Conservation (phyloP, 2,888 invertebrate species). For the Heteromyza rotundicornis region DNA sequence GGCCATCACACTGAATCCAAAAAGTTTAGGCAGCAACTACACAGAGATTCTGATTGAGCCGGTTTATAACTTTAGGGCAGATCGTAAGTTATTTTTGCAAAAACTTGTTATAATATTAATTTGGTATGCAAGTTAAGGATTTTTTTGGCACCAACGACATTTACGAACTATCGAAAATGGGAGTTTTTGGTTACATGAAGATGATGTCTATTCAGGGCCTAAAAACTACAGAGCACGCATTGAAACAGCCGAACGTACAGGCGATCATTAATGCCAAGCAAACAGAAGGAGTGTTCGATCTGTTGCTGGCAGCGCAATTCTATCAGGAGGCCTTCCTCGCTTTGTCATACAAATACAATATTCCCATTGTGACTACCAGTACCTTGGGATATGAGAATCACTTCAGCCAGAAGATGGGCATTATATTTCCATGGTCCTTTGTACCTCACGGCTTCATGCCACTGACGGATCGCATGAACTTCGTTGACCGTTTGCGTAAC, state of each 20-base stretch:
- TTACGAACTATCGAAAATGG: slow-evolving; percentile 51
- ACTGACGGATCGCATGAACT: slow-evolving; percentile 64
- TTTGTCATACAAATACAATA: slow-evolving; percentile 58
- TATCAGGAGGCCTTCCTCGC: slow-evolving; percentile 62
- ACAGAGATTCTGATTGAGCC: slow-evolving; percentile 59
- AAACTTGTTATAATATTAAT: not conserved
- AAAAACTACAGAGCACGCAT: slow-evolving; percentile 54
- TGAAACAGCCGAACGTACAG: slow-evolving; percentile 53
- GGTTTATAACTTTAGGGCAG: slow-evolving; percentile 55
- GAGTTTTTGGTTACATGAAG: slow-evolving; percentile 42
- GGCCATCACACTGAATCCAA: slow-evolving; percentile 42
- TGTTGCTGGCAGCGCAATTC: slow-evolving; percentile 62
- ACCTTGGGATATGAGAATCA: slow-evolving; percentile 63
- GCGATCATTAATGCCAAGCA: slow-evolving; percentile 48
- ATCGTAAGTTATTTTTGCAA: slow-evolving; percentile 37
- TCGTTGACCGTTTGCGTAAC: slow-evolving; percentile 66
- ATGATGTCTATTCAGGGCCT: slow-evolving; percentile 54
- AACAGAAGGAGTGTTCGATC: slow-evolving; percentile 57
- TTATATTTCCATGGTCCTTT: slow-evolving; percentile 64
- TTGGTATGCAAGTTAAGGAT: slow-evolving; percentile 43
- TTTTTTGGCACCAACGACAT: slow-evolving; percentile 48
- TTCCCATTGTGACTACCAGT: slow-evolving; percentile 60
- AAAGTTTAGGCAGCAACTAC: slow-evolving; percentile 52
- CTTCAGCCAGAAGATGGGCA: slow-evolving; percentile 63
- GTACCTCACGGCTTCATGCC: slow-evolving; percentile 63